phyloP scores from a whole-genome alignment of 2,888 invertebrate genomes.

The Caenorhabditis sp. region DNA sequence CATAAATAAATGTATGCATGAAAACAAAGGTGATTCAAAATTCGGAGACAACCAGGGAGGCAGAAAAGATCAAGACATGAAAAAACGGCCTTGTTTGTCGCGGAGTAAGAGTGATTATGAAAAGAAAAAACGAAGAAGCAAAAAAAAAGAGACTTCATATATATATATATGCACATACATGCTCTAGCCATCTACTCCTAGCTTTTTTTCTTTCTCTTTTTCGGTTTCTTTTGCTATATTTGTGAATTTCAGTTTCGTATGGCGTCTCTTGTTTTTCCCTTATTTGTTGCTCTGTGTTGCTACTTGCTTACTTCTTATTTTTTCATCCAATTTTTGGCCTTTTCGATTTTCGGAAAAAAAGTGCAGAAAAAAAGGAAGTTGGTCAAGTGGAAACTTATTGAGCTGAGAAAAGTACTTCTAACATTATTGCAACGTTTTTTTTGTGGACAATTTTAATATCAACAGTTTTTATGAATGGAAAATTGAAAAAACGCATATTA shows the following conservation, averaged over 20 bases:
- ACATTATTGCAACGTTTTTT: no score
- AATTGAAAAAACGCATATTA: no score
- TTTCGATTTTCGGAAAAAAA: no score
- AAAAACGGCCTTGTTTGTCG: background rate
- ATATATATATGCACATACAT: background rate
- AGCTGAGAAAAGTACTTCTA: no score
- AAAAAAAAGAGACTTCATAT: background rate
- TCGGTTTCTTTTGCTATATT: background rate
- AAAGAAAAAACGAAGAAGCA: background rate
- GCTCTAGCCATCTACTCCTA: background rate
- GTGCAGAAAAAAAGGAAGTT: no score
- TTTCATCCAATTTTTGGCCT: no score
- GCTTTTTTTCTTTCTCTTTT: background rate
- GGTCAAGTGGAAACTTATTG: no score
- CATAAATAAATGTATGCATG: no score
- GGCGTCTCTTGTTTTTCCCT: background rate
- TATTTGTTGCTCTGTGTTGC: background rate
- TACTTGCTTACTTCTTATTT: background rate
- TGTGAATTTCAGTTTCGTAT: background rate
- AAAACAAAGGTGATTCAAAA: background rate
- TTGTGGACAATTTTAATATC: no score
- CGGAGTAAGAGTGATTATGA: background rate
- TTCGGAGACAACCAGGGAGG: background rate
- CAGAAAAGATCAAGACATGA: background rate
- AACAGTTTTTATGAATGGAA: no score